Conservation (phyloP, 2,797 vertebrate species). For the Holocentrus rufus region DNA sequence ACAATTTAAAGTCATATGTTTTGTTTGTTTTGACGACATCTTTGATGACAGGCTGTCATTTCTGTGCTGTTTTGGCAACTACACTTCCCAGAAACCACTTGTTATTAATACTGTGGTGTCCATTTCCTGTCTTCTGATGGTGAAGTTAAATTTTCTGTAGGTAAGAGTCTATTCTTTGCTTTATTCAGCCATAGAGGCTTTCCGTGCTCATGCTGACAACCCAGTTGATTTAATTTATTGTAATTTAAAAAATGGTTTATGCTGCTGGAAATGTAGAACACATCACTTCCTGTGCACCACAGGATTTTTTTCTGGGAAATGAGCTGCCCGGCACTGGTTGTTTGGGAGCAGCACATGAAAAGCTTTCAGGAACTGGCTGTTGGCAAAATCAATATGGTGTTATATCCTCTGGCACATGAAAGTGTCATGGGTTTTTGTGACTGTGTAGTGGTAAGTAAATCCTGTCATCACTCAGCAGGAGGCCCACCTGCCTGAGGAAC, state of each 20-base stretch:
- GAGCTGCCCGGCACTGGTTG: not conserved
- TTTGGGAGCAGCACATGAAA: not conserved
- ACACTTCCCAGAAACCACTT: not conserved
- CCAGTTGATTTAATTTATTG: constrained; percentile 28
- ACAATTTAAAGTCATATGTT: not conserved
- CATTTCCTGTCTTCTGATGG: not conserved
- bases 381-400: not conserved
- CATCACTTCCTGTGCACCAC: constrained; percentile 12
- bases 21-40: not conserved
- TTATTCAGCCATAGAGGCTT: not conserved
- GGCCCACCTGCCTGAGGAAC: constrained; percentile 17
- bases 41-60: not conserved
- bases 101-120: not conserved
- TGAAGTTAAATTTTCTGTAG: not conserved
- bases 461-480: constrained; percentile 41
- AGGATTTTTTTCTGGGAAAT: not conserved
- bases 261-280: not conserved
- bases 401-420: not conserved
- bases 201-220: not conserved
- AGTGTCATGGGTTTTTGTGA: not conserved
- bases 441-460: constrained; percentile 17
- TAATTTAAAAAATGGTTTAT: constrained; percentile 9
- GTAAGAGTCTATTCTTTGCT: not conserved
- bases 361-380: not conserved
- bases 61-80: not conserved